Conservation (phyloP, 2,797 vertebrate species). For the Eulemur rubriventer region DNA sequence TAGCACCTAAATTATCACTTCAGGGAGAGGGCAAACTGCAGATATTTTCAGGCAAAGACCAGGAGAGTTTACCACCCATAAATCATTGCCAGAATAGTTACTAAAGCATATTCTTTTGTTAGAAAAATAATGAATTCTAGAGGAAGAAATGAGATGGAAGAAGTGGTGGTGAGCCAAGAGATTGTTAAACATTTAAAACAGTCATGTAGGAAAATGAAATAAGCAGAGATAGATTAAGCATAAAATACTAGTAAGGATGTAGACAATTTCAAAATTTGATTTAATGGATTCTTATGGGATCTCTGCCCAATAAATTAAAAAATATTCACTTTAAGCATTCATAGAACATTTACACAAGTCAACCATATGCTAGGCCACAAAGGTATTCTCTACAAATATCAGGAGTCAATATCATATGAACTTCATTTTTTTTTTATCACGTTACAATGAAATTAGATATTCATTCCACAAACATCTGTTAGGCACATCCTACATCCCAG, state of each 20-base stretch:
- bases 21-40: background rate
- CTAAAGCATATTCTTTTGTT: background rate
- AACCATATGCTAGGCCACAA: background rate
- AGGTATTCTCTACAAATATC: slow-evolving; percentile 36
- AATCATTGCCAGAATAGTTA: background rate
- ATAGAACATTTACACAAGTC: background rate
- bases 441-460: slow-evolving; percentile 29
- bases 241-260: background rate
- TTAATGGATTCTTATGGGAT: background rate
- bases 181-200: background rate
- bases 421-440: slow-evolving; percentile 27
- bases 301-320: background rate
- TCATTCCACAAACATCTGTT: background rate
- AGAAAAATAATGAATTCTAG: background rate
- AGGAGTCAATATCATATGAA: slow-evolving; percentile 1
- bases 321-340: background rate
- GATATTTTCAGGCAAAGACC: background rate
- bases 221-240: background rate
- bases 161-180: background rate
- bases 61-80: background rate
- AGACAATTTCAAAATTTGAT: background rate
- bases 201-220: background rate
- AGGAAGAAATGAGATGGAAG: background rate
- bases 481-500: background rate
- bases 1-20: background rate